Evolutionary conservation across 2,113 vertebrate species (phyloP).

Genomic region (Oxyruncus cristatus): DNA sequence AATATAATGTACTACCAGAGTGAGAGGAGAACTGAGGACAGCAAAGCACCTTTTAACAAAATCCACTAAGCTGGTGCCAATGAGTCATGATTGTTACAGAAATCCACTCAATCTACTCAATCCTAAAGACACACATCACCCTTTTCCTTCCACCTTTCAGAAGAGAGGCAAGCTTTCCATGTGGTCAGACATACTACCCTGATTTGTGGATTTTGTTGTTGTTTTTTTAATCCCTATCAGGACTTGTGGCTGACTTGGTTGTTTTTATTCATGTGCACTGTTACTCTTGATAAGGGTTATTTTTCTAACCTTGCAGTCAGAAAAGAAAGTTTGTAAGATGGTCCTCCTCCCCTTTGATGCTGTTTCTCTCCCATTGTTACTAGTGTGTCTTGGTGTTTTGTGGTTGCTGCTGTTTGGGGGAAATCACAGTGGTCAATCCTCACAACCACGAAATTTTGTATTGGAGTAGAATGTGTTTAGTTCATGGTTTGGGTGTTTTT

Average conservation of each 20-base stretch:
- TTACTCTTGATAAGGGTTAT: not conserved
- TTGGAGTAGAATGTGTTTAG: not conserved
- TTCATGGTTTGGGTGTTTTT: not conserved
- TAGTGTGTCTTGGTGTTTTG: not conserved
- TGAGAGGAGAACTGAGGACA: not conserved
- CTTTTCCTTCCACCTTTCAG: not conserved
- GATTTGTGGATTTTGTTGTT: not conserved
- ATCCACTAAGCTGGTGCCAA: not conserved
- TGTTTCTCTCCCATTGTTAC: not conserved
- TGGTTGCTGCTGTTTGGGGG: not conserved
- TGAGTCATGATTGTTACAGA: not conserved
- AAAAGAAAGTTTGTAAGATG: not conserved
- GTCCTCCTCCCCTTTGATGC: not conserved
- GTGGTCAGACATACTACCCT: not conserved
- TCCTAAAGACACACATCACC: not conserved
- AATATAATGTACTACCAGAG: not conserved
- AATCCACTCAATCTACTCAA: not conserved
- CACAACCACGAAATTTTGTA: not conserved
- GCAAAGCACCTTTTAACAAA: not conserved
- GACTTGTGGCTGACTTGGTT: not conserved
- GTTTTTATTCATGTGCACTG: not conserved
- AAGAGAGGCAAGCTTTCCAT: not conserved
- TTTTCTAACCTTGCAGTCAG: not conserved
- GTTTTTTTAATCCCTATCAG: not conserved
- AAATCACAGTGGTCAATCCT: not conserved